Percentiles rank a stretch among this genome's conserved stretches.
Conservation (phyloP, 2,113 vertebrate genomes). For the Hippocampus abdominalis region DNA sequence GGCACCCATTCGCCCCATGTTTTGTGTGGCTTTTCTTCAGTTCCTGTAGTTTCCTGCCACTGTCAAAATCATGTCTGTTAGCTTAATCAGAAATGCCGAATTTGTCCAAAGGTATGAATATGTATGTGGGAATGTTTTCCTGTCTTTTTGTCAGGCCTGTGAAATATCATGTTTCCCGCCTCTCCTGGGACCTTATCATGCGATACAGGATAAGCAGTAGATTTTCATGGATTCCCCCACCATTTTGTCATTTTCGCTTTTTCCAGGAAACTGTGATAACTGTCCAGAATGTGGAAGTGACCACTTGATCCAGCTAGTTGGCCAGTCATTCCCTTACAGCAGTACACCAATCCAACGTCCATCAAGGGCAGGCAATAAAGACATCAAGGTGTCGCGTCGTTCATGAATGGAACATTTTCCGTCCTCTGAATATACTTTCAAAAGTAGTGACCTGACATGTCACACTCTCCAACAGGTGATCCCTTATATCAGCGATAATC, state of each 20-base stretch:
- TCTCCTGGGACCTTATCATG: not conserved
- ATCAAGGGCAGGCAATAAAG: conserved; percentile 1
- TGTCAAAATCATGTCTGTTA: not conserved
- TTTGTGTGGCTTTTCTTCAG: not conserved
- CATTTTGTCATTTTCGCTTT: not conserved
- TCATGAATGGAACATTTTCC: not conserved
- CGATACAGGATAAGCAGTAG: not conserved
- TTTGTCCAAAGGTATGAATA: not conserved
- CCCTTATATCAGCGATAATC: conserved; percentile 23
- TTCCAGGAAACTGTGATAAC: conserved; percentile 40
- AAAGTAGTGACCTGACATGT: not conserved
- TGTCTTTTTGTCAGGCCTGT: not conserved
- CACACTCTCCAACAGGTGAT: conserved; percentile 16
- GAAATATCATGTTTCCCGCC: too few species aligned
- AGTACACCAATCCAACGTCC: conserved; percentile 60
- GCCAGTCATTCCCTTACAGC: conserved; percentile 46
- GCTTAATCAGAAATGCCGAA: not conserved
- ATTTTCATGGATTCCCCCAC: not conserved
- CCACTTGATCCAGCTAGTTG: conserved; percentile 83
- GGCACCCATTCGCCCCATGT: not conserved
- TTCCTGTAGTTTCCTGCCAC: not conserved
- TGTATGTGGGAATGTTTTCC: not conserved
- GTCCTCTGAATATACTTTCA: not conserved
- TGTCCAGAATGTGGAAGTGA: conserved; percentile 87
- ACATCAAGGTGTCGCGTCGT: conserved; percentile 51